Base-by-base conservation (phyloP, 2,888 invertebrate genomes). In the Onthophagus sagittarius region DNA sequence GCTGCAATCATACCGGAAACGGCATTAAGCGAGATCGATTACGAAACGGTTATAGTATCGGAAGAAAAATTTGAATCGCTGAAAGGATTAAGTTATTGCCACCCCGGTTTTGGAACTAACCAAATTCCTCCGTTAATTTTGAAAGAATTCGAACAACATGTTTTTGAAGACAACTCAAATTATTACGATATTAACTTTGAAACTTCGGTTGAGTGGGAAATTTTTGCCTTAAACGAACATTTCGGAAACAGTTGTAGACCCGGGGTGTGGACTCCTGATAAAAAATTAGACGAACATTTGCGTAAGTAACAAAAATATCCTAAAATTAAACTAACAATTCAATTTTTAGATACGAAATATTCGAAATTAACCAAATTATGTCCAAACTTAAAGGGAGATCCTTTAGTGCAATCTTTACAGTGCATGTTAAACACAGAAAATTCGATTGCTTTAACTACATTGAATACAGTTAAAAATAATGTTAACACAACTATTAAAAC, bases 201-300 rank as follows among this genome's bases (percentile, higher is more conserved):
- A 23, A 23, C 23, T 23, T 23, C 23, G 23, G 23, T 23, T 0
- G 84, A 91, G 81, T 82, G 92, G 77, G 91, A 93, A 76, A 86
- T 91, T 15, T 86, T 88, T 62, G 87, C 89, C 1, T 86, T 93
- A 0, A 87, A 86, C 70, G 80, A 83, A 0, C 92, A 91, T 86
- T 94, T 94, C 86, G 87, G 88, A 0, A 85, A 86, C 0, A 91
- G 90, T 75, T 95, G 94, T 84, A 87, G 93, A 70, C 94, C 94
- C 2, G 94, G 94, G 0, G 81, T 84, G 0, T 93, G 93, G 93
- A 88, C 89, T 1, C 79, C 86, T 14, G 89, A 91, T 76, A 75
- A 78, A 0, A 82, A 85, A 0, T 83, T 89, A 0, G 90, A 92
- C 79, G 81, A 82, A 7, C 78, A 82, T 70, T 86, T 92, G 9